These are phyloP conservation scores for Etia nguti DNA, from an alignment of 2,113 vertebrate species.

Conservation along the genomic window DNA sequence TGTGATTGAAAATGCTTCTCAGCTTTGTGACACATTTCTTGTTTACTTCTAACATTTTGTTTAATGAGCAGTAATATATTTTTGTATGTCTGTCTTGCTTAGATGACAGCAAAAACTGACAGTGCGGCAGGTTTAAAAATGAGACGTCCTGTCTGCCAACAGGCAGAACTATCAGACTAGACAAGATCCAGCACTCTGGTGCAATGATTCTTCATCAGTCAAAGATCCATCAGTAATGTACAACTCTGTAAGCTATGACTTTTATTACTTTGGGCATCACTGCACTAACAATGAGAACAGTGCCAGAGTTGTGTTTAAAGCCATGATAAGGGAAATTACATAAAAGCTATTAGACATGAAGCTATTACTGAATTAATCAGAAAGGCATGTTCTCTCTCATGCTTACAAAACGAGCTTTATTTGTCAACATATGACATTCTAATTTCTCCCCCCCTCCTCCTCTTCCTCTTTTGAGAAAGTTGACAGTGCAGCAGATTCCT, in stretches of 20 bases:
- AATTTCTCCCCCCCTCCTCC: neutral
- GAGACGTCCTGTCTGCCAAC: neutral
- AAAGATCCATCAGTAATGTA: neutral
- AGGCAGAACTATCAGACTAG: neutral
- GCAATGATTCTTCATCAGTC: neutral
- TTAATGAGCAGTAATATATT: constrained; percentile 23
- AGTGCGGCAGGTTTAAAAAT: neutral
- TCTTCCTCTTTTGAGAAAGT: constrained; percentile 22
- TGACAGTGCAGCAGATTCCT: constrained; percentile 10
- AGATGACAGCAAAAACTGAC: constrained; percentile 4
- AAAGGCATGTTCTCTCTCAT: constrained; percentile 45
- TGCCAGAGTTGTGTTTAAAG: neutral
- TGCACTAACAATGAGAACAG: neutral
- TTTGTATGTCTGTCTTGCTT: constrained; percentile 20
- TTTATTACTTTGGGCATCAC: neutral
- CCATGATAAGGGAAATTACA: neutral
- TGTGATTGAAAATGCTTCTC: constrained; percentile 1
- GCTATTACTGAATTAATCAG: constrained; percentile 26
- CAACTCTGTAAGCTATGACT: neutral
- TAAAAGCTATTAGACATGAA: constrained; percentile 18
- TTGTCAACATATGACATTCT: constrained; percentile 27
- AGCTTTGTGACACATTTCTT: constrained; percentile 4
- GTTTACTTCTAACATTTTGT: constrained; percentile 6
- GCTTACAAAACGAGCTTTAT: constrained; percentile 42
- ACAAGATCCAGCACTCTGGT: neutral